Percentiles rank a stretch among this genome's conserved stretches.
phyloP scores from a whole-genome alignment of 53 echinoderm and acorn worm genomes.

The Henricia sp. region DNA sequence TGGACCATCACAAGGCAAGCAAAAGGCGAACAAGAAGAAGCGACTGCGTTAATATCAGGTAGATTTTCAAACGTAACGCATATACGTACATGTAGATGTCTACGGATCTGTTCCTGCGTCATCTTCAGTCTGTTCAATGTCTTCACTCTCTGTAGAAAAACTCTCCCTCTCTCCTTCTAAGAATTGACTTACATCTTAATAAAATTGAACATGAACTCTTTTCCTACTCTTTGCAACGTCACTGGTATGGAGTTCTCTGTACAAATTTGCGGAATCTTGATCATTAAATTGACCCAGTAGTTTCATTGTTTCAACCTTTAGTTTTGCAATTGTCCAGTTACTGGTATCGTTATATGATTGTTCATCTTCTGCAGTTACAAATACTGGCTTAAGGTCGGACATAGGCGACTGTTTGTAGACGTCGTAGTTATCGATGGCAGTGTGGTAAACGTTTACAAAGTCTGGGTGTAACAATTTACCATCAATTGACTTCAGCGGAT shows the following conservation, averaged over 20 bases:
- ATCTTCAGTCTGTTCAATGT: neutral
- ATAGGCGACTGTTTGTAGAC: neutral
- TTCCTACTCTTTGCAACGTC: neutral
- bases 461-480: conserved; percentile 26
- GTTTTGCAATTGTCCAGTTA: too few species aligned
- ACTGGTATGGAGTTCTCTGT: too few species aligned
- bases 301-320: too few species aligned
- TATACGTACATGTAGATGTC: too few species aligned
- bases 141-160: too few species aligned
- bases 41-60: neutral
- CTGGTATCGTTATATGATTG: too few species aligned
- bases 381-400: neutral
- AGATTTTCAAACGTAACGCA: neutral
- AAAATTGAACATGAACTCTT: neutral
- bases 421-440: conserved; percentile 19
- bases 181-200: conserved; percentile 11
- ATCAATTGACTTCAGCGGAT: conserved; percentile 20
- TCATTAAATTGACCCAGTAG: too few species aligned
- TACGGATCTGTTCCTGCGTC: neutral
- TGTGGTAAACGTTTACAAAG: conserved; percentile 25
- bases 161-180: too few species aligned
- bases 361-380: conserved; percentile 21
- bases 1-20: neutral
- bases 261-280: too few species aligned
- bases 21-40: too few species aligned